Conservation (phyloP, 30 jellyfish, hydroid and myxozoan species). For the Calvadosia cruxmelitensis region DNA sequence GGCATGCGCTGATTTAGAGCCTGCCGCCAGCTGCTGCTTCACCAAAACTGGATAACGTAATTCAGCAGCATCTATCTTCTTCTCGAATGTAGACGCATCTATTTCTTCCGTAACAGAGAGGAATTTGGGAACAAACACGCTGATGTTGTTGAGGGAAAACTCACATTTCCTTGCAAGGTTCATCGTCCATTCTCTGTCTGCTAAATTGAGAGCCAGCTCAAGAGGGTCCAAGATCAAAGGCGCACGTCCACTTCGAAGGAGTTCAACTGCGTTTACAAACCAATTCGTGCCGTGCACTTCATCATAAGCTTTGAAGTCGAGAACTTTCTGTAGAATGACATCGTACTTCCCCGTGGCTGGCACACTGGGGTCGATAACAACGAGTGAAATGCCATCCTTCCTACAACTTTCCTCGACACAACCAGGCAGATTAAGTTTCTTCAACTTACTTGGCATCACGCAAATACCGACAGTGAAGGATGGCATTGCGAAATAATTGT, state of each 20-base stretch:
- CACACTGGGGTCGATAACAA: slow-evolving; percentile 50
- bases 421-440: slow-evolving; percentile 46
- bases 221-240: slow-evolving; percentile 45
- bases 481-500: slow-evolving; percentile 6
- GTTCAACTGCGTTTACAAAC: slow-evolving; percentile 19
- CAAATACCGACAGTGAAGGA: slow-evolving; percentile 76
- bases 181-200: slow-evolving; percentile 42
- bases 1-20: slow-evolving; percentile 70
- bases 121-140: slow-evolving; percentile 72
- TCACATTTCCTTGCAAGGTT: slow-evolving; percentile 48
- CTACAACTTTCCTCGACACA: slow-evolving; percentile 32
- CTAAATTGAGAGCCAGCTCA: slow-evolving; percentile 25
- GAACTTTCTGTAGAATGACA: slow-evolving; percentile 67
- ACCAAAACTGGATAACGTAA: slow-evolving; percentile 46
- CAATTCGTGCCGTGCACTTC: slow-evolving; percentile 39
- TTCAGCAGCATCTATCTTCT: slow-evolving; percentile 15
- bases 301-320: slow-evolving; percentile 61
- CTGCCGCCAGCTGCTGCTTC: slow-evolving; percentile 60
- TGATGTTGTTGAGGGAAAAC: slow-evolving; percentile 15
- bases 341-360: slow-evolving; percentile 89
- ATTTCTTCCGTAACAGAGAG: slow-evolving; percentile 20
- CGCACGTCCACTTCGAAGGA: slow-evolving; percentile 8
- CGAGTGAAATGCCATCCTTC: slow-evolving; percentile 31
- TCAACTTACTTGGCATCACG: slow-evolving; percentile 34
- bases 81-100: slow-evolving; percentile 2